Evolutionary conservation across 2,888 invertebrate genomes (phyloP).

Genomic region (Sphaeridia pumilis): DNA sequence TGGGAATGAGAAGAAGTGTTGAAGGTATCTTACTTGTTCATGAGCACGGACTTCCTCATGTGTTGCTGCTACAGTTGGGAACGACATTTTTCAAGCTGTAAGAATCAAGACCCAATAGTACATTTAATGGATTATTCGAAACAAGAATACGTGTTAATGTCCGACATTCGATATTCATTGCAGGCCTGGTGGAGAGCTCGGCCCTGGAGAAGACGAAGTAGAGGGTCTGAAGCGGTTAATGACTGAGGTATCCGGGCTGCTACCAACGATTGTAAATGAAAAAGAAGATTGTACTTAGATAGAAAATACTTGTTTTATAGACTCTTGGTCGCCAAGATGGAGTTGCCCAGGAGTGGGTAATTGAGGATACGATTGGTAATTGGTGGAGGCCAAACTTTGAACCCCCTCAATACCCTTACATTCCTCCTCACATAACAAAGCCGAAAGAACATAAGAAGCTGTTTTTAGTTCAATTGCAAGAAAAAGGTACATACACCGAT

Average conservation of each 20-base stretch:
- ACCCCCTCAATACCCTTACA: constrained; percentile 98
- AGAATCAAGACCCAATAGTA: no score
- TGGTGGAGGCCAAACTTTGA: constrained; percentile 99
- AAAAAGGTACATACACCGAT: constrained; percentile 58
- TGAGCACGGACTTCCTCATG: constrained; percentile 96
- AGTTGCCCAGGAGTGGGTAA: constrained; percentile 92
- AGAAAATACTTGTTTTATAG: constrained; percentile 43
- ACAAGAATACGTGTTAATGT: neutral
- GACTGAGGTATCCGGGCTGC: constrained; percentile 48
- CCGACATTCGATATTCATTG: constrained; percentile 1
- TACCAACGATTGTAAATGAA: no score
- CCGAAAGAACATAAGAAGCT: constrained; percentile 98
- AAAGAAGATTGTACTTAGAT: no score
- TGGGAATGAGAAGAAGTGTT: constrained; percentile 83
- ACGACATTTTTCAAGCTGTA: constrained; percentile 97
- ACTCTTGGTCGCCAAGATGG: constrained; percentile 95
- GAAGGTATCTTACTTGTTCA: constrained; percentile 85
- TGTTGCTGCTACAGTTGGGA: constrained; percentile 88
- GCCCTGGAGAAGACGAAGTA: constrained; percentile 91
- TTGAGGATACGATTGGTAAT: constrained; percentile 92
- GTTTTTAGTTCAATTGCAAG: constrained; percentile 93
- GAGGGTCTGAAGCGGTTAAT: constrained; percentile 89
- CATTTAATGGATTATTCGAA: no score
- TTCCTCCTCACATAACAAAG: constrained; percentile 98
- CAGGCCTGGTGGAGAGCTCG: constrained; percentile 89